phyloP scores from a whole-genome alignment of 1,140 invertebrate genomes.

The Sitobion miscanthi region DNA sequence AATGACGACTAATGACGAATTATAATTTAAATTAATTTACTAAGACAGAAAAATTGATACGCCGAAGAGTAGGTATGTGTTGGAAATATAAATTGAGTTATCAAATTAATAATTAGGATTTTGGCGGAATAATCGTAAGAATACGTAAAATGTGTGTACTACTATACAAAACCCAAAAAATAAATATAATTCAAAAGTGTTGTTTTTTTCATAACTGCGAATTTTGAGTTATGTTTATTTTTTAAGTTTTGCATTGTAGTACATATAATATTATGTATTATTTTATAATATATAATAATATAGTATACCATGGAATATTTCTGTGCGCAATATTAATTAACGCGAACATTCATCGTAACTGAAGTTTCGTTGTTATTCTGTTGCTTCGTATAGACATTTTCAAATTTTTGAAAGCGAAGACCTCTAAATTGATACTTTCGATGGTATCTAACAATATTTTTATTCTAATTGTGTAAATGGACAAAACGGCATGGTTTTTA shows the following conservation, averaged over 20 bases:
- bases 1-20: neutral
- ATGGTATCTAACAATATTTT: neutral
- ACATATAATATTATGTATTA: too few relatives aligned
- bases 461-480: neutral
- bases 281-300: too few relatives aligned
- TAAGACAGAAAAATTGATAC: neutral
- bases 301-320: neutral
- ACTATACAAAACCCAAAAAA: neutral
- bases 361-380: neutral
- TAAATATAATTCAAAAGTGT: neutral
- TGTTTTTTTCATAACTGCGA: neutral
- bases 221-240: neutral
- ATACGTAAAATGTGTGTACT: neutral
- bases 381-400: neutral
- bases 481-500: neutral
- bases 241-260: too few relatives aligned
- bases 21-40: neutral
- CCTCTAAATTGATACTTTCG: too few relatives aligned
- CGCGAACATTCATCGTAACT: neutral
- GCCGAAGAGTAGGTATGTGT: neutral
- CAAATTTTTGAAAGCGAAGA: neutral
- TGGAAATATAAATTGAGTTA: neutral
- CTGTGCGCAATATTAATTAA: neutral
- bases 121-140: neutral
- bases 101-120: neutral